A percentile compares a stretch with the other conserved stretches of the same genome.
phyloP scores from a whole-genome alignment of 1,140 invertebrate species.

The Drosophila pandora region DNA sequence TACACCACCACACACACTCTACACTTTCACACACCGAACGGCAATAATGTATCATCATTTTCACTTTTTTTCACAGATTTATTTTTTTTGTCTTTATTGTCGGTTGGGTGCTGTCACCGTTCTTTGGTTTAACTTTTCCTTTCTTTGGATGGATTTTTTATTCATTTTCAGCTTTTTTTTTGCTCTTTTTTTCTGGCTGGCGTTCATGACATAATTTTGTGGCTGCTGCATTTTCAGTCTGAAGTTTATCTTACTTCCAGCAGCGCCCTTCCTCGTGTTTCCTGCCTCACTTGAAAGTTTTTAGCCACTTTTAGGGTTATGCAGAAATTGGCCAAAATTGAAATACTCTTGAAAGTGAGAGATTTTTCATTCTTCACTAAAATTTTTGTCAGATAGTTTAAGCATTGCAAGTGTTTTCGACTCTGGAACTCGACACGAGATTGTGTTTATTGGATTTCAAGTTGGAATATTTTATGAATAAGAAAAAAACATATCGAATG shows the following conservation, averaged over 20 bases:
- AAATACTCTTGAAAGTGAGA: not conserved
- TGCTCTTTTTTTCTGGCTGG: constrained; percentile 23
- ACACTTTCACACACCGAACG: constrained; percentile 41
- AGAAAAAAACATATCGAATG: no score
- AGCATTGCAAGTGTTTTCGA: no score
- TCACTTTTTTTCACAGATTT: constrained; percentile 65
- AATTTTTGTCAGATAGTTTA: no score
- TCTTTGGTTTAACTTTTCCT: constrained; percentile 59
- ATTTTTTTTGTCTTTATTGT: constrained; percentile 62
- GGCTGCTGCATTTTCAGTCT: constrained; percentile 18
- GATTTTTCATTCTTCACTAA: not conserved
- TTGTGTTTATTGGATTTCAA: no score
- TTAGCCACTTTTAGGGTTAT: constrained; percentile 8
- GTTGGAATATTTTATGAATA: no score
- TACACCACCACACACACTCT: constrained; percentile 30
- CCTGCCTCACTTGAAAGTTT: constrained; percentile 25
- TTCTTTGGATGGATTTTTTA: constrained; percentile 18
- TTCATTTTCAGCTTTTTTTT: not conserved
- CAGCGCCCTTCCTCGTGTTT: constrained; percentile 16
- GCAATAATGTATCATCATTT: constrained; percentile 66
- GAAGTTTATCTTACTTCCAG: constrained; percentile 40
- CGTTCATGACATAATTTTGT: constrained; percentile 59
- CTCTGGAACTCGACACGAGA: no score
- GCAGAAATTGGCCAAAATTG: constrained; percentile 2
- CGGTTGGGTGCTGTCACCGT: constrained; percentile 62